Evolutionary conservation across 1,140 invertebrate genomes (phyloP), one percentile per base, ranked within the genome.

Genomic region (Heterodera carotae): DNA sequence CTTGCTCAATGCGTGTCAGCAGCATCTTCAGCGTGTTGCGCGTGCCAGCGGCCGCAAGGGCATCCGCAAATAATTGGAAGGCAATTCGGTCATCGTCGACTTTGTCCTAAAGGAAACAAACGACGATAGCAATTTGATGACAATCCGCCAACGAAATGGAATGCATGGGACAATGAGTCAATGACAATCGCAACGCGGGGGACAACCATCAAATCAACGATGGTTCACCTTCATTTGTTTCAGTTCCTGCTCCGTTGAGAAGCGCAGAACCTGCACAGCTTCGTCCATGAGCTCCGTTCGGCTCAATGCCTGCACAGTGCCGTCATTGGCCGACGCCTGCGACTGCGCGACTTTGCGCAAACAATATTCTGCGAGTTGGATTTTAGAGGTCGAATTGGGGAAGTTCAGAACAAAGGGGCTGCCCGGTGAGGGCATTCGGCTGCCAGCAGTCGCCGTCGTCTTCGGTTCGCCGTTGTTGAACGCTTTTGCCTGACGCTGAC

Each of bases 1-100:
- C 70, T 43, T 62, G 84, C 74, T 39, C 81, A 78, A 77, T 66
- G 62, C 62, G 62, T 31, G 27, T 66, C 27, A 66, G 62, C 62
- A 66, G 25, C 62, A 66, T 2, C 22, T 66, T 66, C 33, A 66
- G 25, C 7, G 62, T 29, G 25, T 80, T 83, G 7, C 77, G 73
- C 56, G 84, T 86, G 34, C 83, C 84, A 75, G 83, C 83, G 15
- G 80, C 69, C 10, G 80, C 84, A 18, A 86, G 76, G n/a, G 80
- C 69, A 69, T 86, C 78, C 43, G 60, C 69, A 68, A 84, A 81
- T 43, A 86, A 78, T 64, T 82, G 36, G 60, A 53, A 39, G 27
- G 72, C 81, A 31, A 53, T 27, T 56, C 76, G 79, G 27, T 69
- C 59, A 31, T 77, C 36, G 29, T 72, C 48, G 36, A 76, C 22